A percentile compares a stretch with the other conserved stretches of the same genome.
Conservation (phyloP, 2,113 vertebrate genomes). For the Acanthisitta chloris region DNA sequence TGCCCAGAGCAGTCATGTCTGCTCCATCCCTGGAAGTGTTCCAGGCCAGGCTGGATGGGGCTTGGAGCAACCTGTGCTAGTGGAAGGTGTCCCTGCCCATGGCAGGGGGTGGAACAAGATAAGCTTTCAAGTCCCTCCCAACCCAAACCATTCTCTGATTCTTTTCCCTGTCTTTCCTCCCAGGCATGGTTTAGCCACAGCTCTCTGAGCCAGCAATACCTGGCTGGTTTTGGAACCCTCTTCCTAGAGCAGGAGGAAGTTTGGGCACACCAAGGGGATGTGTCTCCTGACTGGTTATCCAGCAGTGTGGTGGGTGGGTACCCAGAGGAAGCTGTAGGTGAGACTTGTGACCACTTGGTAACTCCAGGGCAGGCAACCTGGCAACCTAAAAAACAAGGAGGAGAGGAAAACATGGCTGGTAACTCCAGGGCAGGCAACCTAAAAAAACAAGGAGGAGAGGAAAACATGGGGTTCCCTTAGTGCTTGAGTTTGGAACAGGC, state of each 20-base stretch:
- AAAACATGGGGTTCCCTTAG: not conserved
- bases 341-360: no score
- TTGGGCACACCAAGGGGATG: accelerated
- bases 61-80: not conserved
- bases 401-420: not conserved
- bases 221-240: not conserved
- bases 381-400: not conserved
- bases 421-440: not conserved
- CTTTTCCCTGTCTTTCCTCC: not conserved
- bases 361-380: not conserved
- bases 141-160: not conserved
- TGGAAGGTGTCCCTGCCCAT: not conserved
- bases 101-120: not conserved
- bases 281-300: not conserved
- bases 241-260: not conserved
- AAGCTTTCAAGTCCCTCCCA: not conserved
- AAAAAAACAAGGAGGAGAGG: not conserved
- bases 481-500: not conserved
- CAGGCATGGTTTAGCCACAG: not conserved
- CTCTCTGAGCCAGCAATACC: not conserved
- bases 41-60: not conserved
- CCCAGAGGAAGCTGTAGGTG: not conserved
- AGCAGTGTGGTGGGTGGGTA: not conserved
- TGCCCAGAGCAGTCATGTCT: not conserved
- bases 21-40: not conserved